Evolutionary conservation across 1,140 invertebrate species (phyloP).

Genomic region (Rhagoletis pomonella): DNA sequence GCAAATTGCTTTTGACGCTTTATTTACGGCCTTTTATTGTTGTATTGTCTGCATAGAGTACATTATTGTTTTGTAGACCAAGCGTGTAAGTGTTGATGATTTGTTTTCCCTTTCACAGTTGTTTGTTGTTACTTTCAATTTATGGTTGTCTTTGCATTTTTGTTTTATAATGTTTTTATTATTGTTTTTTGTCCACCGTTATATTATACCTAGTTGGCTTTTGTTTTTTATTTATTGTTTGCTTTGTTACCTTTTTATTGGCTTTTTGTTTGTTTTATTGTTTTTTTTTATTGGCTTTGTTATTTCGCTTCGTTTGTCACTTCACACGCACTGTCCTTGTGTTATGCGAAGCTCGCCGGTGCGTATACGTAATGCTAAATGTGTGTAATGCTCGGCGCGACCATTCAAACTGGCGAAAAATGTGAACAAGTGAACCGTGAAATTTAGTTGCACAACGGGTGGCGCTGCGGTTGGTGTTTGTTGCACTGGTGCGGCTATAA

Average conservation of each 20-base stretch:
- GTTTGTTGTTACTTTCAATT: slow-evolving; percentile 10
- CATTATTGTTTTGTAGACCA: background rate
- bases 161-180: background rate
- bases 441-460: slow-evolving; percentile 42
- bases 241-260: slow-evolving; percentile 31
- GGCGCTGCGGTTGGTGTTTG: slow-evolving; percentile 17
- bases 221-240: background rate
- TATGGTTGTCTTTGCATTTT: background rate
- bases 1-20: slow-evolving; percentile 53
- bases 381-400: background rate
- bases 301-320: background rate
- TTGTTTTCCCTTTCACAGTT: background rate
- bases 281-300: slow-evolving; percentile 37
- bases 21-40: slow-evolving; percentile 16
- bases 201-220: background rate
- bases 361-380: slow-evolving; percentile 43
- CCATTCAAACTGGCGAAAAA: slow-evolving; percentile 32
- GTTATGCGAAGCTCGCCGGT: background rate
- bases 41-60: background rate
- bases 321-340: background rate
- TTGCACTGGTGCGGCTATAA: slow-evolving; percentile 37
- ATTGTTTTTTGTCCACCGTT: background rate
- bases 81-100: slow-evolving; percentile 21
- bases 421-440: slow-evolving; percentile 37
- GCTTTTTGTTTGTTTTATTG: slow-evolving; percentile 10